Evolutionary conservation across 1,140 invertebrate species (phyloP).

Genomic region (Heliconius congener): DNA sequence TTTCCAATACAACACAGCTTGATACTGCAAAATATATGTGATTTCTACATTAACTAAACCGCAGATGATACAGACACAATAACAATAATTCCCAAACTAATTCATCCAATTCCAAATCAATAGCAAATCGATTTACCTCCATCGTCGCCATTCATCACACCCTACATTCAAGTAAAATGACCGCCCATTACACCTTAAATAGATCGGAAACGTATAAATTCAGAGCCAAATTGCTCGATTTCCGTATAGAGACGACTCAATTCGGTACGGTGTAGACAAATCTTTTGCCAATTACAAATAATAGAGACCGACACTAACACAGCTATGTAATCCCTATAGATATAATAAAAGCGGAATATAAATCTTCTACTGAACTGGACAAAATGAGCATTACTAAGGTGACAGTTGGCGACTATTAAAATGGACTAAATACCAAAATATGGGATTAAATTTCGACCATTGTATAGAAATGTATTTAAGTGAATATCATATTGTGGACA

Average conservation of each 20-base stretch:
- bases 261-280: conserved; percentile 69
- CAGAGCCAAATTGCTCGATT: conserved; percentile 70
- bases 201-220: conserved; percentile 73
- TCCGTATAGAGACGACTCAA: conserved; percentile 71
- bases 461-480: conserved; percentile 1
- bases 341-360: neutral
- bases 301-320: conserved; percentile 6
- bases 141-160: conserved; percentile 55
- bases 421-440: conserved; percentile 59
- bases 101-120: conserved; percentile 35
- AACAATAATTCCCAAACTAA: conserved; percentile 18
- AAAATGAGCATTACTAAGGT: conserved; percentile 50
- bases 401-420: conserved; percentile 52
- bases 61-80: conserved; percentile 13
- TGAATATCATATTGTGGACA: neutral
- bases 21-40: neutral
- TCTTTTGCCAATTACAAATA: conserved; percentile 46
- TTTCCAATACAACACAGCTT: neutral
- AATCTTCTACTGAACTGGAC: conserved; percentile 2
- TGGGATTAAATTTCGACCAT: conserved; percentile 22
- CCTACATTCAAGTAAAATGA: conserved; percentile 54
- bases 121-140: conserved; percentile 65
- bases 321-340: neutral
- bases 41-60: neutral
- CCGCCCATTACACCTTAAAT: conserved; percentile 63